Conservation (phyloP, 2,113 vertebrate genomes). For the Macrotus californicus region DNA sequence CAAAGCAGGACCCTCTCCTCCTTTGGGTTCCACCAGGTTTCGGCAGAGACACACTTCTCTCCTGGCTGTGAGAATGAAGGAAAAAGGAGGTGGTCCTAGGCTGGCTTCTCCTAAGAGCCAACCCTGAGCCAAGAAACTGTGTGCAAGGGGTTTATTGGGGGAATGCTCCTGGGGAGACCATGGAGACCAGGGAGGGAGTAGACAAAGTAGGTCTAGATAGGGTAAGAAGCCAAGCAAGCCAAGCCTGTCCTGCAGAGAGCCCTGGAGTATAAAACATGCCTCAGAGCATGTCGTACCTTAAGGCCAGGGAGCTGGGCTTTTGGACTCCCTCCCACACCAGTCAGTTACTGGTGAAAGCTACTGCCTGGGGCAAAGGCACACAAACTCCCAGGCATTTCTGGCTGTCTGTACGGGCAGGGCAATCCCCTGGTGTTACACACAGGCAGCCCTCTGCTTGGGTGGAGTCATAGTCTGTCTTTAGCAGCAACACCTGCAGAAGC, state of each 20-base stretch:
- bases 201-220: neutral
- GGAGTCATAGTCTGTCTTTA: neutral
- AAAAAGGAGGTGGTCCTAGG: neutral
- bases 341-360: neutral
- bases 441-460: neutral
- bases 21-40: neutral
- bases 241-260: neutral
- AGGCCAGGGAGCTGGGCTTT: neutral
- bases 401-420: neutral
- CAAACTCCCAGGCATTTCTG: neutral
- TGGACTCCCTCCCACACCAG: neutral
- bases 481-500: neutral
- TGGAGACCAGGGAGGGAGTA: neutral
- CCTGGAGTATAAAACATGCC: neutral
- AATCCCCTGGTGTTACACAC: neutral
- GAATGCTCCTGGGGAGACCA: neutral
- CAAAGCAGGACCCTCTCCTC: neutral
- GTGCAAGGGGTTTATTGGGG: neutral
- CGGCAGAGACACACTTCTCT: neutral
- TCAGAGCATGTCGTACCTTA: neutral
- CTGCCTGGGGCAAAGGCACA: fast-evolving
- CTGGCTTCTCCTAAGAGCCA: neutral
- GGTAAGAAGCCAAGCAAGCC: neutral
- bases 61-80: neutral
- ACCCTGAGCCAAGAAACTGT: neutral